These are phyloP conservation scores for Leptinotarsa tumamoca DNA, from an alignment of 2,888 invertebrate genomes.

Conservation along the genomic window DNA sequence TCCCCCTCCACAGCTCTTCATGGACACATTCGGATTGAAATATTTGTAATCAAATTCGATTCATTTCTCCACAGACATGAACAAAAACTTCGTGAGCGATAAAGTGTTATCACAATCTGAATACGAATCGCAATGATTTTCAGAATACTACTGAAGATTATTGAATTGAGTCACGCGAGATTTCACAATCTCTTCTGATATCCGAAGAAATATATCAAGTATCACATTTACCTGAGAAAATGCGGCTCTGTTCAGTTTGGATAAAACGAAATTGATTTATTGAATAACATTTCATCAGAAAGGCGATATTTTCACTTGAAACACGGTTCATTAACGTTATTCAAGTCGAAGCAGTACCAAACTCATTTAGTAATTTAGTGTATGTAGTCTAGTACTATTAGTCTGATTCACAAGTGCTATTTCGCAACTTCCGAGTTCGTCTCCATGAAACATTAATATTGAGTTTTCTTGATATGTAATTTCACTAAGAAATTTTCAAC, in stretches of 20 bases:
- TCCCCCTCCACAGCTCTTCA: too few species aligned
- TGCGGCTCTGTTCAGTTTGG: neutral
- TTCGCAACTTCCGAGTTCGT: too few species aligned
- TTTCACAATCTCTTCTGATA: constrained; percentile 10
- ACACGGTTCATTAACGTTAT: too few species aligned
- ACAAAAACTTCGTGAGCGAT: neutral
- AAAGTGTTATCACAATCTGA: constrained; percentile 13
- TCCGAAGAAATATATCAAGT: neutral
- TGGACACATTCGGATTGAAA: too few species aligned
- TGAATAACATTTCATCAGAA: neutral
- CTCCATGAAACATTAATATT: too few species aligned
- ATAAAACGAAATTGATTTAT: neutral
- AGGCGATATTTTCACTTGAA: too few species aligned
- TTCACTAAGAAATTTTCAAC: too few species aligned
- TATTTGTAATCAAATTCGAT: neutral
- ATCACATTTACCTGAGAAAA: neutral
- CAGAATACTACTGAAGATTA: neutral
- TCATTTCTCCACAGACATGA: neutral
- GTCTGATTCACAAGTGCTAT: too few species aligned
- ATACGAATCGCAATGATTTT: constrained; percentile 9
- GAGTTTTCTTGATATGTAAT: too few species aligned
- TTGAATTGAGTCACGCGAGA: constrained; percentile 11
- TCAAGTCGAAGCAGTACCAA: too few species aligned
- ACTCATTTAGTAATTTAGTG: too few species aligned
- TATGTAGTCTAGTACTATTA: too few species aligned